phyloP scores from a whole-genome alignment of 2,113 vertebrate species.

The Cyanoramphus novaezelandiae region DNA sequence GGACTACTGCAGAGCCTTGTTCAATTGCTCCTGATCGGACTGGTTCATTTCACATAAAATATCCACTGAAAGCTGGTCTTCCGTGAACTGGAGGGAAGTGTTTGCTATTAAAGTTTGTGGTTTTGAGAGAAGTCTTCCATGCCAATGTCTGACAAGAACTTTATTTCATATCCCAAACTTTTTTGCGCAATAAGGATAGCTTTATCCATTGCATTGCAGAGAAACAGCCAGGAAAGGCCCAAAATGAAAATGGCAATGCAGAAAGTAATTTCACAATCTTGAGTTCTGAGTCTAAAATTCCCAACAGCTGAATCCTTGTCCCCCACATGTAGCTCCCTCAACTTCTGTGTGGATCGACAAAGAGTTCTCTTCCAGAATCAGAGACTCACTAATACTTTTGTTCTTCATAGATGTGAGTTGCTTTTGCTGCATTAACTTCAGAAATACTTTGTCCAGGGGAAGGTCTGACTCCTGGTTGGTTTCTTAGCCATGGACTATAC shows the following conservation, averaged over 20 bases:
- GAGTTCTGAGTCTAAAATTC: not conserved
- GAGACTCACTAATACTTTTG: not conserved
- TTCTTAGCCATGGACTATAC: not conserved
- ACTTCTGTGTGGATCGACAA: not conserved
- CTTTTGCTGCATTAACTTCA: not conserved
- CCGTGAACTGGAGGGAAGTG: not conserved
- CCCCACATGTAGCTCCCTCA: not conserved
- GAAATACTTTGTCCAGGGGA: not conserved
- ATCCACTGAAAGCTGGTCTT: not conserved
- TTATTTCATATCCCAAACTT: not conserved
- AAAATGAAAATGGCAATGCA: not conserved
- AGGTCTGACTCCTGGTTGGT: not conserved
- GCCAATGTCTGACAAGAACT: not conserved
- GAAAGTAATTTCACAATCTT: not conserved
- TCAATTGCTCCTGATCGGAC: not conserved
- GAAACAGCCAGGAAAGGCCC: not conserved
- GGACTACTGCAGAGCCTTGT: not conserved
- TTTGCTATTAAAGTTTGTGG: not conserved
- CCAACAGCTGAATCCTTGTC: not conserved
- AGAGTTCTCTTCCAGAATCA: not conserved
- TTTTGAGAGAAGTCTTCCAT: not conserved
- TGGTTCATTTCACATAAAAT: not conserved
- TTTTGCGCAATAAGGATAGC: not conserved
- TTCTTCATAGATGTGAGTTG: not conserved
- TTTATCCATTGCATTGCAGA: not conserved